Conservation (phyloP, 2,113 vertebrate species). For the Toxotes chatareus region DNA sequence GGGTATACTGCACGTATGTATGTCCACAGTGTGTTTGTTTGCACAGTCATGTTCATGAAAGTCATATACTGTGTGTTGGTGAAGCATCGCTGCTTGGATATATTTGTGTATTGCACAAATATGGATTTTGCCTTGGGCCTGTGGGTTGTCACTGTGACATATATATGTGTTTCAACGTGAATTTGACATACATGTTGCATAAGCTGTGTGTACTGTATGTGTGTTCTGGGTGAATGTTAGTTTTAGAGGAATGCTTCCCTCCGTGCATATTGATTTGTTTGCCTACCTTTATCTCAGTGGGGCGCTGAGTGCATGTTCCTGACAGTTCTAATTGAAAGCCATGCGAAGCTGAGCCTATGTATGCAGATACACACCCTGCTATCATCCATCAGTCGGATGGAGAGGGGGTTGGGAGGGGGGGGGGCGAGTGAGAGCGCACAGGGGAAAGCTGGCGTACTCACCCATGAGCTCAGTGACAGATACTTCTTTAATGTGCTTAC, state of each 20-base stretch:
- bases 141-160: background rate
- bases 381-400: conserved; percentile 56
- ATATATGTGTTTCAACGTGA: conserved; percentile 13
- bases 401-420: background rate
- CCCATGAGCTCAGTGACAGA: conserved; percentile 60
- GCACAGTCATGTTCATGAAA: background rate
- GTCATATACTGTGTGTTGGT: background rate
- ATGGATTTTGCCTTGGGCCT: background rate
- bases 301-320: conserved; percentile 50
- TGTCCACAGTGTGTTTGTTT: background rate
- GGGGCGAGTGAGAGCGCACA: background rate
- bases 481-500: conserved; percentile 65
- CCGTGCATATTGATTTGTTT: conserved; percentile 67
- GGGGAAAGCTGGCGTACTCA: background rate
- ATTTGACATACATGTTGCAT: background rate
- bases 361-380: conserved; percentile 48
- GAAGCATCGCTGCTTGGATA: background rate
- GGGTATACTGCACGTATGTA: conserved; percentile 25
- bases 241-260: conserved; percentile 35
- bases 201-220: conserved; percentile 10
- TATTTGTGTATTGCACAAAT: background rate
- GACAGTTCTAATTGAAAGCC: conserved; percentile 72
- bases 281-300: conserved; percentile 63
- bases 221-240: conserved; percentile 1
- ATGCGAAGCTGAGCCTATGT: conserved; percentile 45